These are phyloP conservation scores for Homarus gammarus DNA, from an alignment of 2,888 invertebrate genomes.

Conservation along the genomic window DNA sequence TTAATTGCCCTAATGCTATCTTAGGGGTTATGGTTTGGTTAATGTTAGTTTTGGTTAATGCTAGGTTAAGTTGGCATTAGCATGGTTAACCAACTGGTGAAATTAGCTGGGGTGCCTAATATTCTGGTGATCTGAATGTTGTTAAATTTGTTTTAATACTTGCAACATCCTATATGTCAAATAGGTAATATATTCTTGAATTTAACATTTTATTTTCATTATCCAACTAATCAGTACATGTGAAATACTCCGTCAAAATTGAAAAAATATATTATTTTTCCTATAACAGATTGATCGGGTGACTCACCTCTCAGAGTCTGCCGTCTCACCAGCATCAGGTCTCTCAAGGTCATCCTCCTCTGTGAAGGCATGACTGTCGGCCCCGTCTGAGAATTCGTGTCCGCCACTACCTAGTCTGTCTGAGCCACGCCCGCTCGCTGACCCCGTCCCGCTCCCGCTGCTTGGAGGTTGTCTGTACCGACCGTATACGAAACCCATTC, in stretches of 20 bases:
- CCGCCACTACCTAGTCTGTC: slow-evolving; percentile 73
- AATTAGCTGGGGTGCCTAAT: too few relatives aligned
- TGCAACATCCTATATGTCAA: too few relatives aligned
- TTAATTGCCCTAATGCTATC: too few relatives aligned
- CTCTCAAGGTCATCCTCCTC: slow-evolving; percentile 75
- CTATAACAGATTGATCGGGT: neutral
- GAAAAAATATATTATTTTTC: too few relatives aligned
- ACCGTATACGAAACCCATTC: slow-evolving; percentile 75
- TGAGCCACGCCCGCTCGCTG: slow-evolving; percentile 74
- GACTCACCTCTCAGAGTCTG: slow-evolving; percentile 74
- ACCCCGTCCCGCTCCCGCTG: slow-evolving; percentile 74
- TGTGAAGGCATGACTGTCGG: slow-evolving; percentile 74
- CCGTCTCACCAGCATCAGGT: slow-evolving; percentile 71
- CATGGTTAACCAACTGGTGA: too few relatives aligned
- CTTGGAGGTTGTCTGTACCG: slow-evolving; percentile 75
- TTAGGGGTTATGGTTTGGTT: too few relatives aligned
- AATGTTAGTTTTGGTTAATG: too few relatives aligned
- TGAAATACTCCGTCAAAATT: too few relatives aligned
- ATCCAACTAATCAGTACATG: neutral
- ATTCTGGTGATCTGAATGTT: too few relatives aligned
- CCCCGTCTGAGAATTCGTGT: slow-evolving; percentile 74
- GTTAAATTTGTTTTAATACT: too few relatives aligned
- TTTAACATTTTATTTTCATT: neutral
- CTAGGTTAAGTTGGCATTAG: too few relatives aligned
- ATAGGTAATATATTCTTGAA: neutral